Base-by-base conservation (phyloP, 2,888 invertebrate genomes). In the Merodon equestris region DNA sequence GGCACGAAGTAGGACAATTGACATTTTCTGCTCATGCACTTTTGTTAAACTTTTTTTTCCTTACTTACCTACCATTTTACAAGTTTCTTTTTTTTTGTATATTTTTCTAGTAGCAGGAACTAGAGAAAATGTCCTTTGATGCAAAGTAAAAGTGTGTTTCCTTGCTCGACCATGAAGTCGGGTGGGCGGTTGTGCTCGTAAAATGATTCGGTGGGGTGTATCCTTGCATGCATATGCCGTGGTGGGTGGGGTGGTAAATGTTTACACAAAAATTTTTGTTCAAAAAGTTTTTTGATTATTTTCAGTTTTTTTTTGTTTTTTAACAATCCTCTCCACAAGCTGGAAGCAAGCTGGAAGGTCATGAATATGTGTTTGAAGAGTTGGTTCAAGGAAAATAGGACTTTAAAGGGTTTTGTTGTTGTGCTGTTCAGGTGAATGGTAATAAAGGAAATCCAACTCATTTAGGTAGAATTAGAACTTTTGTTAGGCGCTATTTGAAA, bases 1-100 rank as follows among this genome's bases (percentile, higher is more conserved):
- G 15, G 38, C 13, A n/a, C 17, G 15, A 68, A 79, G 79, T 79
- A 79, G 12, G 10, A 40, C 68, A 79, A 79, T 79, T 79, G 74
- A 79, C 79, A 74, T 74, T 73, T 67, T 74, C 68, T 74, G 45
- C 27, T 27, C 27, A n/a, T 27, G 27, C 34, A 70, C 64, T 75
- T 57, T 68, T 61, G 67, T 50, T 63, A 45, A 48, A 57, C 51
- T 4, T 27, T 27, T 27, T 27, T n/a, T n/a, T n/a, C n/a, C n/a
- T n/a, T 27, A 27, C 27, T 27, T 27, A 27, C 27, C 27, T 27
- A 7, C 27, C 27, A 27, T 27, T 27, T n/a, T n/a, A n/a, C n/a
- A n/a, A n/a, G n/a, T n/a, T n/a, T n/a, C n/a, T n/a, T n/a, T 27
- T 27, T 27, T 27, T 7, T 27, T 4, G 7, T 7, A 4, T 27